Conservation (phyloP, 2,113 vertebrate genomes). For the Leucopsar rothschildi region DNA sequence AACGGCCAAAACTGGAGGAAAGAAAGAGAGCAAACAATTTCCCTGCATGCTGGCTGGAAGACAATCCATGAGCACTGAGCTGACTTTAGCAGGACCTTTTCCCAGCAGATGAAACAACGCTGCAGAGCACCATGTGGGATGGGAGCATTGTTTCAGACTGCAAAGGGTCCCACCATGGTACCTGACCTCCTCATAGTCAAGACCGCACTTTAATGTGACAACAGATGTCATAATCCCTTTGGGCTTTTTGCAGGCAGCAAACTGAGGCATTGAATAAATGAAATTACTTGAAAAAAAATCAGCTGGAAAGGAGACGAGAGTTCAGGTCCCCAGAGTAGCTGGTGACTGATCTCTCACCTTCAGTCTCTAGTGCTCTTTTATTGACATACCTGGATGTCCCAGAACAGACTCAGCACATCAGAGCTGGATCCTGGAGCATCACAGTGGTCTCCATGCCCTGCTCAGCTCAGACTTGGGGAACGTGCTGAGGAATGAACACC, state of each 20-base stretch:
- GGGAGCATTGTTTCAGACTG: neutral
- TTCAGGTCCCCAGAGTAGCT: neutral
- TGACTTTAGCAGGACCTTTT: neutral
- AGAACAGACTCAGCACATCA: neutral
- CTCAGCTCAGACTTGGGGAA: neutral
- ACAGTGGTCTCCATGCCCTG: neutral
- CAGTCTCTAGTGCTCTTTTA: neutral
- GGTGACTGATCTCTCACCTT: slow-evolving; percentile 24
- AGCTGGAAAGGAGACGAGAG: neutral
- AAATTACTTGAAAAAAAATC: slow-evolving; percentile 31
- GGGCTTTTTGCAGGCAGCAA: slow-evolving; percentile 55
- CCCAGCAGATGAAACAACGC: neutral
- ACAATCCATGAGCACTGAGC: neutral
- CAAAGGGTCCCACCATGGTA: neutral
- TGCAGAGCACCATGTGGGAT: neutral
- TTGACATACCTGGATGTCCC: neutral
- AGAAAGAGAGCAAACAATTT: neutral
- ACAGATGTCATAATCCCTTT: slow-evolving; percentile 55
- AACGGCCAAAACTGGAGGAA: slow-evolving; percentile 31
- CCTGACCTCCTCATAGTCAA: slow-evolving; percentile 39
- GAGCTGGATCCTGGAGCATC: neutral
- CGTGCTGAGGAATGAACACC: neutral
- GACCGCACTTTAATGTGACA: neutral
- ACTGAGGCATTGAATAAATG: slow-evolving; percentile 44
- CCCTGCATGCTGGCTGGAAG: neutral